Percentiles rank a stretch among this genome's conserved stretches.
Conservation (phyloP, 2,888 invertebrate species). For the Chalcis sispes region DNA sequence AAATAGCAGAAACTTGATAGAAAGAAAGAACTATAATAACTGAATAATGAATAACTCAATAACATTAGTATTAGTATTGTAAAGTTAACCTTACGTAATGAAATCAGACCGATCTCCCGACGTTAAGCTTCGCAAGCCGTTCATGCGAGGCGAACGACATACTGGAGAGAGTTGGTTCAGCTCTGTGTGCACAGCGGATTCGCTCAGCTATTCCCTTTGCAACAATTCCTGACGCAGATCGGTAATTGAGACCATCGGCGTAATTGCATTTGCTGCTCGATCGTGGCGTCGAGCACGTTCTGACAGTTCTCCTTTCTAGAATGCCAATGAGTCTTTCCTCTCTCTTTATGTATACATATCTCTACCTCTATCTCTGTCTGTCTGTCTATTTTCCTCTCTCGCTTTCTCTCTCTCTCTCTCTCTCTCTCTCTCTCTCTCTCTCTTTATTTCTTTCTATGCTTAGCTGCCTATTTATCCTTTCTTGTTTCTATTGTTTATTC, state of each 20-base stretch:
- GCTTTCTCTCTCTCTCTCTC: too few species aligned
- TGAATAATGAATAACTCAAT: too few species aligned
- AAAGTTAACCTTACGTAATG: background rate
- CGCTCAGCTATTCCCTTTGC: conserved; percentile 60
- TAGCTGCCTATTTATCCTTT: too few species aligned
- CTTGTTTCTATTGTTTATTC: too few species aligned
- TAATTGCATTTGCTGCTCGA: conserved; percentile 66
- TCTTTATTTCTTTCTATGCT: too few species aligned
- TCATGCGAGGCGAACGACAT: background rate
- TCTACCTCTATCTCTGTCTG: background rate
- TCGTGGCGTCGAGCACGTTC: conserved; percentile 65
- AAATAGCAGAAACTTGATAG: too few species aligned
- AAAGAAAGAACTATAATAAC: too few species aligned
- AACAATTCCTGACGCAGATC: conserved; percentile 68
- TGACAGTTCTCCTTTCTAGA: conserved; percentile 61
- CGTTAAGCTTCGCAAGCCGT: background rate
- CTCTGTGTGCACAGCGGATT: conserved; percentile 7
- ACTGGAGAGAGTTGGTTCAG: background rate
- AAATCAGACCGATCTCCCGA: background rate
- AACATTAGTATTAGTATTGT: too few species aligned
- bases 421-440: too few species aligned
- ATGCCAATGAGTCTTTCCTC: conserved; percentile 62
- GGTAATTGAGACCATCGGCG: conserved; percentile 69
- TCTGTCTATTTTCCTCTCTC: background rate
- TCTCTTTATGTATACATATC: too few species aligned